Percentiles rank a stretch among this genome's conserved stretches.
These are phyloP conservation scores for Elysia chlorotica DNA, from an alignment of 1,140 invertebrate genomes.

Conservation along the genomic window DNA sequence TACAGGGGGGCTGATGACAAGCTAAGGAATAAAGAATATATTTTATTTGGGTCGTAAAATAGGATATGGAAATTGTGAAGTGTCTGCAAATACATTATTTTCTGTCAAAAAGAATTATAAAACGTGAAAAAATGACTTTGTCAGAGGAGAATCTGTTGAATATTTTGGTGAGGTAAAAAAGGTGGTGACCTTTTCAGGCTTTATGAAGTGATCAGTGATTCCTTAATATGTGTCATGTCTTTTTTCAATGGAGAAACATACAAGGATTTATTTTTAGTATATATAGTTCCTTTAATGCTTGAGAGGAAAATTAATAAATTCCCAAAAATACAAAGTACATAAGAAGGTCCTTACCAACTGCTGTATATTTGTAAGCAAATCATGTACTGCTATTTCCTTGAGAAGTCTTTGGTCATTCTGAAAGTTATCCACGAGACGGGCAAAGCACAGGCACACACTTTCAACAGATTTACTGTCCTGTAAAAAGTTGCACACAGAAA, in stretches of 20 bases:
- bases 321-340: no score
- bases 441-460: conserved; percentile 94
- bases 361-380: conserved; percentile 81
- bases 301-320: no score
- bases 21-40: conserved; percentile 64
- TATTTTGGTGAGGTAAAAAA: background rate
- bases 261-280: no score
- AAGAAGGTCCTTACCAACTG: conserved; percentile 61
- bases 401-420: conserved; percentile 88
- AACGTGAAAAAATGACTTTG: background rate
- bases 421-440: conserved; percentile 94
- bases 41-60: background rate
- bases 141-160: background rate
- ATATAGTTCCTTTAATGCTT: no score
- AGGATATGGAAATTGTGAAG: background rate
- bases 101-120: background rate
- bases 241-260: no score
- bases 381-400: conserved; percentile 93
- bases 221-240: no score
- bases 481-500: conserved; percentile 27
- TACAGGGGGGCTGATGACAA: conserved; percentile 90
- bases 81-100: background rate
- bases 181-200: background rate
- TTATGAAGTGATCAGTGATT: no score
- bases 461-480: conserved; percentile 97